Evolutionary conservation across 1,140 invertebrate genomes (phyloP).

Genomic region (Cecropterus lyciades): DNA sequence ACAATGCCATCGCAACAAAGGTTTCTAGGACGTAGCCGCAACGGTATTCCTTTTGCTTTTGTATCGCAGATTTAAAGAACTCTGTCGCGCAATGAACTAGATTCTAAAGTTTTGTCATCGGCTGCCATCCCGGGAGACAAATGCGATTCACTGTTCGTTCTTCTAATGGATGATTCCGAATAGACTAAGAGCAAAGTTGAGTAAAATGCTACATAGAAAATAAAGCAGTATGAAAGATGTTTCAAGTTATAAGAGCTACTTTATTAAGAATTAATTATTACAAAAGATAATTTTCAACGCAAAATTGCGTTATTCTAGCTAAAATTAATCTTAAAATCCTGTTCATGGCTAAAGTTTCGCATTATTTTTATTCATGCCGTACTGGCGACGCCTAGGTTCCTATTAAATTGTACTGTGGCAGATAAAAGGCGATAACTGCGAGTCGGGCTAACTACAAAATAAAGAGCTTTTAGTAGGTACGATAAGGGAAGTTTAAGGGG

Average conservation of each 20-base stretch:
- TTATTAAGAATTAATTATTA: neutral
- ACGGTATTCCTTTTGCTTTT: constrained; percentile 58
- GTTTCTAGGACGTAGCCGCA: constrained; percentile 67
- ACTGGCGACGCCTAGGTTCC: constrained; percentile 11
- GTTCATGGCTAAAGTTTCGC: constrained; percentile 7
- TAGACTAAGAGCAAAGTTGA: constrained; percentile 1
- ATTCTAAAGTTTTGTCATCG: constrained; percentile 31
- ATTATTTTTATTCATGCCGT: neutral
- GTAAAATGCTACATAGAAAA: constrained; percentile 2
- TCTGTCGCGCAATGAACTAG: constrained; percentile 31
- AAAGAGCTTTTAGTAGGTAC: constrained; percentile 78
- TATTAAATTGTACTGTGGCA: constrained; percentile 44
- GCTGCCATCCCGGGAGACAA: constrained; percentile 22
- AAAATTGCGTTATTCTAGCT: neutral
- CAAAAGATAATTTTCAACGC: neutral
- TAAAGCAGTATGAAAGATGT: neutral
- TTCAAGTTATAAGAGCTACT: neutral
- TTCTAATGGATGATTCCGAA: constrained; percentile 27
- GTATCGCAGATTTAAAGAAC: constrained; percentile 28
- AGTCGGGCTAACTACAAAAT: constrained; percentile 77
- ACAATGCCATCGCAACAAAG: constrained; percentile 62
- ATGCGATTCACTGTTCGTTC: constrained; percentile 23
- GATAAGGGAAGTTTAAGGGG: constrained; percentile 82
- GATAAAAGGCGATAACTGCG: constrained; percentile 75
- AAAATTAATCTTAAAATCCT: constrained; percentile 9